Conservation (phyloP, 2,797 vertebrate species). For the Gobio occitaniae region DNA sequence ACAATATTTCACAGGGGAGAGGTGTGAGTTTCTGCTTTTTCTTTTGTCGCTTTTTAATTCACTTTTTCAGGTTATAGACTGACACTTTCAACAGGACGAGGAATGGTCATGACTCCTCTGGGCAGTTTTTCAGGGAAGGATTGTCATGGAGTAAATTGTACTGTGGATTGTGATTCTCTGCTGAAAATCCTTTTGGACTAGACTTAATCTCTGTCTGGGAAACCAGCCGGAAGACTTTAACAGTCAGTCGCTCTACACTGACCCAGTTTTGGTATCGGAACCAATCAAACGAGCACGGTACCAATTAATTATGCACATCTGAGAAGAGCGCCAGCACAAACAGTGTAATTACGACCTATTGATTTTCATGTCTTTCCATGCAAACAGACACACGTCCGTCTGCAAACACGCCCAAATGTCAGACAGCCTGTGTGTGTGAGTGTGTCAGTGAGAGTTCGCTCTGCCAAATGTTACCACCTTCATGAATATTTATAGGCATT, state of each 20-base stretch:
- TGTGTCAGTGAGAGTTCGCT: slow-evolving; percentile 47
- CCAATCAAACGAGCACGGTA: slow-evolving; percentile 9
- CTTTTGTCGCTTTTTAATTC: slow-evolving; percentile 18
- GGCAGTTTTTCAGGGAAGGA: slow-evolving; percentile 12
- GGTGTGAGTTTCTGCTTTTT: slow-evolving; percentile 63
- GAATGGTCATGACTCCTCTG: slow-evolving; percentile 23
- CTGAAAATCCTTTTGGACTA: slow-evolving; percentile 45
- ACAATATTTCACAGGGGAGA: slow-evolving; percentile 71
- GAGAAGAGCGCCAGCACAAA: slow-evolving; percentile 50
- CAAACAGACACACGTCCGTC: slow-evolving; percentile 58
- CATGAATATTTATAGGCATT: slow-evolving; percentile 60
- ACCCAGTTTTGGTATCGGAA: slow-evolving; percentile 35
- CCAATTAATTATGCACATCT: slow-evolving; percentile 60
- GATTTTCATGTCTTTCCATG: slow-evolving; percentile 56
- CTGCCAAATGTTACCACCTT: slow-evolving; percentile 55
- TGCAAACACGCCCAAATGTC: slow-evolving; percentile 62
- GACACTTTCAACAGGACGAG: not conserved
- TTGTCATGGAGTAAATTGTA: slow-evolving; percentile 46
- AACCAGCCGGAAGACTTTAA: slow-evolving; percentile 39
- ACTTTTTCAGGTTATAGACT: slow-evolving; percentile 7
- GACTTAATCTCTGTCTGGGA: slow-evolving; percentile 45
- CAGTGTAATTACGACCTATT: slow-evolving; percentile 61
- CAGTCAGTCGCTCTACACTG: slow-evolving; percentile 2
- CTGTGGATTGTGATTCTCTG: slow-evolving; percentile 42
- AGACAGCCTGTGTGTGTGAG: slow-evolving; percentile 38